phyloP scores from a whole-genome alignment of 2,113 vertebrate genomes.

The Porphyrio hochstetteri region DNA sequence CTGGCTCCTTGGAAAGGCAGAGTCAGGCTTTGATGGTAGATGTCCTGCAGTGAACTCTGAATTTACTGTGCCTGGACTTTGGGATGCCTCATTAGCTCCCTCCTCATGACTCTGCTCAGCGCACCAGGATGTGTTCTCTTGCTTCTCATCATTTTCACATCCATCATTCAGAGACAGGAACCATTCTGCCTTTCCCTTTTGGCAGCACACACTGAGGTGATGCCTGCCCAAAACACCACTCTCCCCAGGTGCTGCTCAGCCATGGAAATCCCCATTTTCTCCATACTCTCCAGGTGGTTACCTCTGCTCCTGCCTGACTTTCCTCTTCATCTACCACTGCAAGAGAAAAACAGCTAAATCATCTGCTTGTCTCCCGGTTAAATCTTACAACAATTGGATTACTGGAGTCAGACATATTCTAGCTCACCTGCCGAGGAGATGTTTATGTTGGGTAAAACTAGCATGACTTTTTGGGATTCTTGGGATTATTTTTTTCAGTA shows the following conservation, averaged over 20 bases:
- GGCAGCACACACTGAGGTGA: rapidly evolving
- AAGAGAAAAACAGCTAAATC: neutral
- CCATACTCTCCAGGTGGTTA: neutral
- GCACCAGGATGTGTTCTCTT: rapidly evolving
- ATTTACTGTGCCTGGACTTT: rapidly evolving
- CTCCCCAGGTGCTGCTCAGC: neutral
- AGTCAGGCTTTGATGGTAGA: neutral
- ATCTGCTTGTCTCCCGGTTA: neutral
- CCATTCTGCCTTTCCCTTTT: rapidly evolving
- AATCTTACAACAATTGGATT: neutral
- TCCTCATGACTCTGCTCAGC: neutral
- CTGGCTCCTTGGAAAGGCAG: neutral
- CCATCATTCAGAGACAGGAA: rapidly evolving
- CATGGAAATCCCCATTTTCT: neutral
- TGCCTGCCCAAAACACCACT: rapidly evolving
- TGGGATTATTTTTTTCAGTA: neutral
- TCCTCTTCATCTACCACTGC: neutral
- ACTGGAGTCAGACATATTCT: neutral
- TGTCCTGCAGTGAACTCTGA: neutral
- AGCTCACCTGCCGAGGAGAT: neutral
- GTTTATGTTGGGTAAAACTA: neutral
- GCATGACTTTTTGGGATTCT: neutral
- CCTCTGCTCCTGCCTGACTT: neutral
- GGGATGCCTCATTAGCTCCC: neutral
- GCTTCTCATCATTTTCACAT: neutral